phyloP scores from a whole-genome alignment of 2,888 invertebrate species.

The Actias luna region DNA sequence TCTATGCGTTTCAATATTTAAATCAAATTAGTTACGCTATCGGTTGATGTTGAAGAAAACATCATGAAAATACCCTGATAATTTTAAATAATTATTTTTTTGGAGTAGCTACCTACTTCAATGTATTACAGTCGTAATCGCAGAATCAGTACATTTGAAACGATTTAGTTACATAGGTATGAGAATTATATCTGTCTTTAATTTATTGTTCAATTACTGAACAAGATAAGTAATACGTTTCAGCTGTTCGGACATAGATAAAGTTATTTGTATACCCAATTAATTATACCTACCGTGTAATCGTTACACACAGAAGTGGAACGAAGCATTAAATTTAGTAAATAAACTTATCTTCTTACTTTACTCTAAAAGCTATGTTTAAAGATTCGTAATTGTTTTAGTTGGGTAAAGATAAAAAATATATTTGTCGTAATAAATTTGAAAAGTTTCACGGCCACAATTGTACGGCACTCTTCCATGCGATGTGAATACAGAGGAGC shows the following conservation, averaged over 20 bases:
- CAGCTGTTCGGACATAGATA: no score
- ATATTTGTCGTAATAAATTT: neutral
- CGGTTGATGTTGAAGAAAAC: neutral
- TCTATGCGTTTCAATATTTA: neutral
- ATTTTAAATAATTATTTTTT: neutral
- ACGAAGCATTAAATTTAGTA: neutral
- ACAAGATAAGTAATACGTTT: neutral
- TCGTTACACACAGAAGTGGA: neutral
- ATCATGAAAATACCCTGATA: neutral
- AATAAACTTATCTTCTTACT: neutral
- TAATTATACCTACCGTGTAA: neutral
- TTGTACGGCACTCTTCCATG: slow-evolving; percentile 36
- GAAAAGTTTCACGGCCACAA: neutral
- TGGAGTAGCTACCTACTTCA: neutral
- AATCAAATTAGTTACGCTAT: neutral
- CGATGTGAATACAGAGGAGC: slow-evolving; percentile 47
- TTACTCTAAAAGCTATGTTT: no score
- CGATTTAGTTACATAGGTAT: neutral
- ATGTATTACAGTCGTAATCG: neutral
- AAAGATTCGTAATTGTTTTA: no score
- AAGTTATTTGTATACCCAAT: neutral
- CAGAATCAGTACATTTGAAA: neutral
- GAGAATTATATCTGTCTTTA: neutral
- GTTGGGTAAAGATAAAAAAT: neutral
- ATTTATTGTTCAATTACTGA: neutral